Conservation (phyloP, 1,140 invertebrate species). For the Conus betulinus region DNA sequence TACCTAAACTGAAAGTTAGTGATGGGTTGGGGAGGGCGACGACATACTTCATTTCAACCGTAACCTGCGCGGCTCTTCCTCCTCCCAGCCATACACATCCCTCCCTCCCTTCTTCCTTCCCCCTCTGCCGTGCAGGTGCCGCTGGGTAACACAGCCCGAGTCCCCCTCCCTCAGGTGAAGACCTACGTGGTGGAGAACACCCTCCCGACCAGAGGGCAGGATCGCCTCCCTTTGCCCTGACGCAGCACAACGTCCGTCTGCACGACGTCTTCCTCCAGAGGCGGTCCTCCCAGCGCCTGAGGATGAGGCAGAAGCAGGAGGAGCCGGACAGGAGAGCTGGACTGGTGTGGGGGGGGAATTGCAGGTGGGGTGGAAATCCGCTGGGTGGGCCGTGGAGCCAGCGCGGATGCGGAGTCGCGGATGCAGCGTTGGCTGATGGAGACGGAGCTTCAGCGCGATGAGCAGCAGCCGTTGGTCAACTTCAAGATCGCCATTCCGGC, state of each 20-base stretch:
- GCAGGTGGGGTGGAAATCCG: neutral
- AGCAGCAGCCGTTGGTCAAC: neutral
- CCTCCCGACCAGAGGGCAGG: neutral
- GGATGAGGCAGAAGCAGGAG: neutral
- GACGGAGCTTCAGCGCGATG: neutral
- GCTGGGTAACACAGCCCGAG: neutral
- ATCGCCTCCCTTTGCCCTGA: constrained; percentile 7
- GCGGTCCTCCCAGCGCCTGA: neutral
- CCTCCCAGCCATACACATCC: no score
- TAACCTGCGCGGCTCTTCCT: no score
- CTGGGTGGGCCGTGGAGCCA: neutral
- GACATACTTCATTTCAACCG: no score
- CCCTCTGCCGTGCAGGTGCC: neutral
- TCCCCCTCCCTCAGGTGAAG: constrained; percentile 19
- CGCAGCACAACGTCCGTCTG: constrained; percentile 31
- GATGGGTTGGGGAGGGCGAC: no score
- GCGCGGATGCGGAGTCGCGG: neutral
- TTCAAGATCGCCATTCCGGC: constrained; percentile 26
- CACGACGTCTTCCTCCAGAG: constrained; percentile 28
- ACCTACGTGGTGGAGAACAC: constrained; percentile 30
- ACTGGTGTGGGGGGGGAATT: neutral
- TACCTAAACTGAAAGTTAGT: no score
- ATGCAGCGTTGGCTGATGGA: constrained; percentile 28
- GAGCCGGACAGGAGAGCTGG: neutral
- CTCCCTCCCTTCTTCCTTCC: no score